Evolutionary conservation across 2,888 invertebrate species (phyloP), one percentile per base, ranked within the genome.

Genomic region (Cinara cedri): DNA sequence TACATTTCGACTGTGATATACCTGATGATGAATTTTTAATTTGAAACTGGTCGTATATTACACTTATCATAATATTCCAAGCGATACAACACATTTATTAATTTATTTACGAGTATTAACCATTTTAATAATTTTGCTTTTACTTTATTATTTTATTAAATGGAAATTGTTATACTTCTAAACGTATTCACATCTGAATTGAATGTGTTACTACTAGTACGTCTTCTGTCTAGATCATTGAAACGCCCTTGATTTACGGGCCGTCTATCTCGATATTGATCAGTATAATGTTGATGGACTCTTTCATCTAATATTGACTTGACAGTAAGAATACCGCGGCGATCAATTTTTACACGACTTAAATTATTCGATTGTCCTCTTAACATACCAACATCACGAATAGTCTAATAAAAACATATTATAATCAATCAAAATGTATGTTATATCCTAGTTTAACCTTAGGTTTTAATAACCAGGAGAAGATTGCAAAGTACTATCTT

Each of bases 301-400:
- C 78, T 70, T 70, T 70, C 70, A 51, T 78, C 60, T 42, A 78
- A 62, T n/a, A 78, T 78, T n/a, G 78, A 78, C 11, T 78, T 78
- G 4, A 78, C 78, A 21, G 78, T 78, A 46, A 78, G 78, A 70
- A 78, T 78, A 70, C 78, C 78, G 24, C 70, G 78, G 0, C 78
- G 70, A 13, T 78, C 78, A 78, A 78, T 78, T 60, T 78, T 78
- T n/a, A 78, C 78, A 42, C 78, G 78, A 13, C 70, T 60, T n/a
- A 68, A 46, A 10, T 60, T 68, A 60, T 78, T 70, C 24, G 42
- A 24, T 42, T 60, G 57, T 42, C 70, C 42, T 78, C 78, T 78
- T 21, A 70, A 60, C 0, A n/a, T 49, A 1, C 57, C 46, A 6
- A n/a, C 6, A 70, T 42, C 42, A 55, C 51, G 60, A 9, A 21